phyloP scores from a whole-genome alignment of 2,797 vertebrate genomes.

The Threskiornis aethiopicus region DNA sequence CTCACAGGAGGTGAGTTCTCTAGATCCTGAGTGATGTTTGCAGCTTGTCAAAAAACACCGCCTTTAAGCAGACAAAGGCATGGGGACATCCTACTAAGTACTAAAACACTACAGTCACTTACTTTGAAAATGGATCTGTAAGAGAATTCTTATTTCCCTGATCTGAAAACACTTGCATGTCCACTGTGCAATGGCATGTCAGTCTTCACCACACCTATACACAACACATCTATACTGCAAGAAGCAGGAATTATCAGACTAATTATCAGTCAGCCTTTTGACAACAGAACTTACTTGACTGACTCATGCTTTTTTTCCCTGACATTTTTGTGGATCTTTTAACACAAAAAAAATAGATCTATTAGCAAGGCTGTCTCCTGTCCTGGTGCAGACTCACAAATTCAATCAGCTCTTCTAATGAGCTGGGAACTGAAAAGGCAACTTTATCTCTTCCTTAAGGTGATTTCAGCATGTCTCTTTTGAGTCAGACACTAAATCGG shows the following conservation, averaged over 20 bases:
- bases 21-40: not conserved
- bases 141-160: not conserved
- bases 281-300: not conserved
- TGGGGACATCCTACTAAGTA: not conserved
- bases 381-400: not conserved
- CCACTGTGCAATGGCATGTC: not conserved
- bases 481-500: not conserved
- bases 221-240: not conserved
- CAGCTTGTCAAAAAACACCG: not conserved
- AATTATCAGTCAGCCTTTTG: not conserved
- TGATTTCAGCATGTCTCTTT: not conserved
- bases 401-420: not conserved
- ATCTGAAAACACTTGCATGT: not conserved
- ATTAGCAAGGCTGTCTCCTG: not conserved
- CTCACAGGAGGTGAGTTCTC: not conserved
- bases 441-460: not conserved
- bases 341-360: not conserved
- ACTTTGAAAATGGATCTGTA: not conserved
- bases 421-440: not conserved
- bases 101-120: not conserved
- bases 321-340: not conserved
- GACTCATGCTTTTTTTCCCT: accelerated
- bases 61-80: not conserved
- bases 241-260: not conserved
- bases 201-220: not conserved